Evolutionary conservation across 2,888 invertebrate species (phyloP), one percentile per base, ranked within the genome.

Genomic region (Tetragonula carbonaria): DNA sequence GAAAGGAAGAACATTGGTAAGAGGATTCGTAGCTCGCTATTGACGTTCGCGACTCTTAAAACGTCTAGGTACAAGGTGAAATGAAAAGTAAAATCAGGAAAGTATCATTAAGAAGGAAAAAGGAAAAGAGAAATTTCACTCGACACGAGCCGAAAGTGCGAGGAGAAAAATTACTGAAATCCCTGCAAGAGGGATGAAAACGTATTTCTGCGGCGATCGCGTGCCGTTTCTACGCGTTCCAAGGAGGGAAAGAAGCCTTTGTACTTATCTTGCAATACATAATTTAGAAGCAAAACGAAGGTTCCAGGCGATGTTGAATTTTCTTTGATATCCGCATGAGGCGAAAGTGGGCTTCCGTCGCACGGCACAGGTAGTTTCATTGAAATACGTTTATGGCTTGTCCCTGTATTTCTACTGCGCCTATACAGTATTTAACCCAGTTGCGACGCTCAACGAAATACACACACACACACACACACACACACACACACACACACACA

Each of bases 381-480:
- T 82, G 73, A 76, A 73, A 76, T 62, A 72, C 38, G 18, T 63
- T 74, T 74, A 74, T 51, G 70, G 51, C 38, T 80, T 63, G 63
- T 18, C 33, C 59, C 50, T 23, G 70, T 74, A 71, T 80, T 72
- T 80, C 21, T 50, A 62, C 51, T 57, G 45, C 21, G 50, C 33
- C 67, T 76, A 28, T 55, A 67, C 28, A 71, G 57, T n/a, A 28
- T 63, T 77, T 67, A 82, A 75, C 57, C 72, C 51, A 68, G 33
- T 68, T 71, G 45, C 59, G 16, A 67, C 65, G 23, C 28, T 45
- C 23, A 14, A 18, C 23, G 38, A 53, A 75, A 51, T 55, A 16
- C 33, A 33, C 33, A 33, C 33, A 33, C 33, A 33, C 33, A 33
- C 33, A 33, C 33, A 33, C 33, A 33, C n/a, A n/a, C n/a, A n/a